A percentile compares a stretch with the other conserved stretches of the same genome.
phyloP scores from a whole-genome alignment of 2,113 vertebrate species.

The Coryphaenoides rupestris region DNA sequence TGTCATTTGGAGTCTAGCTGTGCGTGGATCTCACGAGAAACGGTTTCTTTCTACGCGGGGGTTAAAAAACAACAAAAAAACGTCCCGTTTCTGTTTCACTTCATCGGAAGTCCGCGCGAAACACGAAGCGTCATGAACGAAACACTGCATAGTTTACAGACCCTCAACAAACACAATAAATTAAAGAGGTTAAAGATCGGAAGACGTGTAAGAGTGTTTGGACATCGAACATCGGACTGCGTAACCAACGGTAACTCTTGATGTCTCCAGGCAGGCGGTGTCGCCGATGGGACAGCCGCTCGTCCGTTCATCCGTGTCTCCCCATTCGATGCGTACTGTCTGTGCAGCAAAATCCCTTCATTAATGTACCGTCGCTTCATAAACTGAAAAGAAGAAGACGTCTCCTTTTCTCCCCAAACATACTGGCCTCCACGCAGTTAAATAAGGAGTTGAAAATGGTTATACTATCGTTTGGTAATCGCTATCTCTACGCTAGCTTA shows the following conservation, averaged over 20 bases:
- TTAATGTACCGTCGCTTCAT: background rate
- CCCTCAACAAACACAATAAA: too few relatives aligned
- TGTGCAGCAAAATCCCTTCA: too few relatives aligned
- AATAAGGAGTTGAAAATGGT: background rate
- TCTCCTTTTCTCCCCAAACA: background rate
- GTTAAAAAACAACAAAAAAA: too few relatives aligned
- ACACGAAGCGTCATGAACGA: too few relatives aligned
- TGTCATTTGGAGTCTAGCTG: background rate
- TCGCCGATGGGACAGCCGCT: too few relatives aligned
- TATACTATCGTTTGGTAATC: background rate
- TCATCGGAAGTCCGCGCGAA: too few relatives aligned
- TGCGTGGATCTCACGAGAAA: background rate
- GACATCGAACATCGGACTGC: background rate
- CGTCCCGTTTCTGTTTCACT: too few relatives aligned
- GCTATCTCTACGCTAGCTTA: background rate
- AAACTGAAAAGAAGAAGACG: conserved; percentile 4
- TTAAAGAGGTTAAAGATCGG: too few relatives aligned
- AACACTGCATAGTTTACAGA: too few relatives aligned
- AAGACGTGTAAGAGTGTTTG: background rate
- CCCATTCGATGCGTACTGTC: background rate
- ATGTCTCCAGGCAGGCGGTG: too few relatives aligned
- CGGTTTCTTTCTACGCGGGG: too few relatives aligned
- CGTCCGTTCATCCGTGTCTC: conserved; percentile 9
- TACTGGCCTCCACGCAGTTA: background rate
- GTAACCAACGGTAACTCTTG: too few relatives aligned